phyloP scores from a whole-genome alignment of 2,888 invertebrate species.

The Drosophila longiperda region DNA sequence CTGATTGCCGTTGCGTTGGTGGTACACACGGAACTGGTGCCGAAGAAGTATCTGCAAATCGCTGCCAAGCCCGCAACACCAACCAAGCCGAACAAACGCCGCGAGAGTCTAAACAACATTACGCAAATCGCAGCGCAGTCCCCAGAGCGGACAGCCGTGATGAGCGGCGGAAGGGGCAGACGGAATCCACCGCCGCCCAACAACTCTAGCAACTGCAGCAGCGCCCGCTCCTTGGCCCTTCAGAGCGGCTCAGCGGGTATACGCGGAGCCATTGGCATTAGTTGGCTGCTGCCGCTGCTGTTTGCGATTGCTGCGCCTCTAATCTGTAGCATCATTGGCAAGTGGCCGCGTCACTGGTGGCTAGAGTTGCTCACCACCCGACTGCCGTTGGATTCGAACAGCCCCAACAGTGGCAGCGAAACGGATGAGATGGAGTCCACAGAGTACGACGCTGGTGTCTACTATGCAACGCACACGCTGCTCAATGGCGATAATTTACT shows the following conservation, averaged over 20 bases:
- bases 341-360: conserved; percentile 88
- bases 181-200: conserved; percentile 11
- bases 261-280: conserved; percentile 84
- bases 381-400: conserved; percentile 57
- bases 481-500: conserved; percentile 80
- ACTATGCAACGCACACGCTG: conserved; percentile 68
- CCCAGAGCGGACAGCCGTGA: conserved; percentile 30
- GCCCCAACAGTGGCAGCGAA: conserved; percentile 1
- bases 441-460: conserved; percentile 54
- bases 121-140: conserved; percentile 73
- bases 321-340: conserved; percentile 84
- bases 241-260: conserved; percentile 75
- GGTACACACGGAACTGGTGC: conserved; percentile 84
- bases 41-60: conserved; percentile 81
- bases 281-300: conserved; percentile 84
- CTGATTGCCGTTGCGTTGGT: conserved; percentile 85
- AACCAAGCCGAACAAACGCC: conserved; percentile 56
- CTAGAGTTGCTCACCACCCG: conserved; percentile 84
- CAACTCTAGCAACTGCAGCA: neutral
- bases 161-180: conserved; percentile 4
- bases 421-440: conserved; percentile 18
- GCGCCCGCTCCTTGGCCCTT: conserved; percentile 12
- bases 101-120: conserved; percentile 72
- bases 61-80: conserved; percentile 59
- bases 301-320: conserved; percentile 84